Conservation (phyloP, 2,797 vertebrate species). For the Chloroceryle amazona region DNA sequence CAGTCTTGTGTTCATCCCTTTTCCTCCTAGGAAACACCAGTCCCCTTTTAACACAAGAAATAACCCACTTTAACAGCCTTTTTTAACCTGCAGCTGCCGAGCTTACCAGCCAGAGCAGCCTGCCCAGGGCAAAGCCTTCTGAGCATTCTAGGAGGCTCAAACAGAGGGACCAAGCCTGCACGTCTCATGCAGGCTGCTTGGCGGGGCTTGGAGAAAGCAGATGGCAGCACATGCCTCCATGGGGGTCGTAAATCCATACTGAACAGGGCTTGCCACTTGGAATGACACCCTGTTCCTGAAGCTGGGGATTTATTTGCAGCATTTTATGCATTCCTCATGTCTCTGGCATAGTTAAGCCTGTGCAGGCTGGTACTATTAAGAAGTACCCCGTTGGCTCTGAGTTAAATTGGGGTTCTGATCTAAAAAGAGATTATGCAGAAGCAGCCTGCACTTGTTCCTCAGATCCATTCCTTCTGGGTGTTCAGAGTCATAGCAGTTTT, state of each 20-base stretch:
- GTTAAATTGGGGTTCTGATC: constrained; percentile 6
- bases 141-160: not conserved
- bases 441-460: not conserved
- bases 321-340: not conserved
- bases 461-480: constrained; percentile 17
- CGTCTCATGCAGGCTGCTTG: not conserved
- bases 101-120: not conserved
- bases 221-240: not conserved
- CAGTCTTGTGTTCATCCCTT: not conserved
- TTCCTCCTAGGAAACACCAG: not conserved
- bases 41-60: not conserved
- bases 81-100: not conserved
- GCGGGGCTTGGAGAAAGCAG: constrained; percentile 1
- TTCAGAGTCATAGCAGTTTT: not conserved
- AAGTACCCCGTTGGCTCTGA: not conserved
- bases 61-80: not conserved
- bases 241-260: not conserved
- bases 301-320: not conserved
- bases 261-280: constrained; percentile 7
- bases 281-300: not conserved
- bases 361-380: not conserved
- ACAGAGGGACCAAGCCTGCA: fast-evolving
- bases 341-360: not conserved
- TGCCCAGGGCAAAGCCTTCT: not conserved
- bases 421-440: not conserved